A percentile compares a stretch with the other conserved stretches of the same genome.
These are phyloP conservation scores for Chiroxiphia lanceolata DNA, from an alignment of 2,797 vertebrate species.

Conservation along the genomic window DNA sequence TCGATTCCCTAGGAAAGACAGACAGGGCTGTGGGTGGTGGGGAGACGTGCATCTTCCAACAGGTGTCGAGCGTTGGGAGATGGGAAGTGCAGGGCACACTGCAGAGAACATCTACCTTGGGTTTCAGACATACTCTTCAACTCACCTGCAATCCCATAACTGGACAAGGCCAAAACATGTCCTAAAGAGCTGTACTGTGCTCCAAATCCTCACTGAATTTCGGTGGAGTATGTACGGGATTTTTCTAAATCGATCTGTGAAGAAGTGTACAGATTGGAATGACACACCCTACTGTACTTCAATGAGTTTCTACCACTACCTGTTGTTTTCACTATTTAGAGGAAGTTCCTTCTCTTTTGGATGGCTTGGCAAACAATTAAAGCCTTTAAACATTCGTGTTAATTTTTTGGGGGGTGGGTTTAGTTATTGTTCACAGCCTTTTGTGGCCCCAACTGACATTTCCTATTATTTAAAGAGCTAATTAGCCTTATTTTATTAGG, in stretches of 20 bases:
- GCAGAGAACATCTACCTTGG: neutral
- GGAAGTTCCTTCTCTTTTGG: neutral
- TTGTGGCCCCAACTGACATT: slow-evolving; percentile 7
- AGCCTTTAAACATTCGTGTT: neutral
- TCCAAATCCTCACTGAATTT: neutral
- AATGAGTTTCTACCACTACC: neutral
- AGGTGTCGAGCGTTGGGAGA: neutral
- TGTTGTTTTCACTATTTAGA: neutral
- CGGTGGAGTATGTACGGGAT: neutral
- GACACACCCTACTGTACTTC: neutral
- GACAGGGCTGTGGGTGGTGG: too few relatives aligned
- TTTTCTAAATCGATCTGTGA: neutral
- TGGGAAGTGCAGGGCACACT: neutral
- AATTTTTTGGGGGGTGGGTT: neutral
- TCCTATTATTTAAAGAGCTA: slow-evolving; percentile 45
- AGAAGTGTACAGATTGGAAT: neutral
- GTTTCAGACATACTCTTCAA: neutral
- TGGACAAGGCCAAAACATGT: neutral
- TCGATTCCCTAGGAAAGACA: neutral
- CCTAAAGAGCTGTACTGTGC: neutral
- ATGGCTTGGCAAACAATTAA: neutral
- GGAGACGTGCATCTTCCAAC: accelerated
- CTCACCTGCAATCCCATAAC: neutral
- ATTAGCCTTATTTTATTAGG: slow-evolving; percentile 18
- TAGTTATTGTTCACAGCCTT: neutral